phyloP scores from a whole-genome alignment of 2,113 vertebrate genomes.

The Carettochelys insculpta region DNA sequence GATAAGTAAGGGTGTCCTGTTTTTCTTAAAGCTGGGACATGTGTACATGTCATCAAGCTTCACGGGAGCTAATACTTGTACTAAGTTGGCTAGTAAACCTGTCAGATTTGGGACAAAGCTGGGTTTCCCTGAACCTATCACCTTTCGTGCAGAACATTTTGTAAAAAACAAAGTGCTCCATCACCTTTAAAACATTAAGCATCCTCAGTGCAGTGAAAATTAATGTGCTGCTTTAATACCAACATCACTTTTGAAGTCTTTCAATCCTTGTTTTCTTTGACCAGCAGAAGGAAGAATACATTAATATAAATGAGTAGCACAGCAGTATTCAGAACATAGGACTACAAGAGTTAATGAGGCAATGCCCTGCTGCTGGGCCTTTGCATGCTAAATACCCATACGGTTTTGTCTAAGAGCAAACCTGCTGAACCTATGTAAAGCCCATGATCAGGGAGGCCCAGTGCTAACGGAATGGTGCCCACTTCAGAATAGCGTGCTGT shows the following conservation, averaged over 20 bases:
- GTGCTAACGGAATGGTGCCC: background rate
- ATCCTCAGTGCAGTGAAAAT: slow-evolving; percentile 63
- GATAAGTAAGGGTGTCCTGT: slow-evolving; percentile 14
- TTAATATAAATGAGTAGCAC: slow-evolving; percentile 67
- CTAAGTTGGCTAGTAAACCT: slow-evolving; percentile 66
- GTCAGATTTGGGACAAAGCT: slow-evolving; percentile 61
- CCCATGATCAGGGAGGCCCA: background rate
- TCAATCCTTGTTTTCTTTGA: slow-evolving; percentile 53
- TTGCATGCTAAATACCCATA: slow-evolving; percentile 54
- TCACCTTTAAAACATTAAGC: slow-evolving; percentile 64
- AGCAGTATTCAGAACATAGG: slow-evolving; percentile 36
- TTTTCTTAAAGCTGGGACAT: slow-evolving; percentile 30
- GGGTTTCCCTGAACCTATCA: slow-evolving; percentile 41
- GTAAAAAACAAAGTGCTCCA: slow-evolving; percentile 60
- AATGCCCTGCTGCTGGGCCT: slow-evolving; percentile 44
- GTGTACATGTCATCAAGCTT: slow-evolving; percentile 41
- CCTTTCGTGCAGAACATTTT: slow-evolving; percentile 65
- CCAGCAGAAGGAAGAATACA: slow-evolving; percentile 67
- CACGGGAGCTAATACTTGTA: slow-evolving; percentile 63
- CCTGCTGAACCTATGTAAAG: slow-evolving; percentile 19
- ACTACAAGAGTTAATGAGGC: slow-evolving; percentile 70
- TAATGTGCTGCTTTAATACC: slow-evolving; percentile 72
- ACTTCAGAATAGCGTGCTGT: background rate
- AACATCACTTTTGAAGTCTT: slow-evolving; percentile 58
- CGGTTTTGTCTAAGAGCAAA: slow-evolving; percentile 48